These are phyloP conservation scores for Heterodera schachtii DNA, from an alignment of 1,140 invertebrate genomes.

Conservation along the genomic window DNA sequence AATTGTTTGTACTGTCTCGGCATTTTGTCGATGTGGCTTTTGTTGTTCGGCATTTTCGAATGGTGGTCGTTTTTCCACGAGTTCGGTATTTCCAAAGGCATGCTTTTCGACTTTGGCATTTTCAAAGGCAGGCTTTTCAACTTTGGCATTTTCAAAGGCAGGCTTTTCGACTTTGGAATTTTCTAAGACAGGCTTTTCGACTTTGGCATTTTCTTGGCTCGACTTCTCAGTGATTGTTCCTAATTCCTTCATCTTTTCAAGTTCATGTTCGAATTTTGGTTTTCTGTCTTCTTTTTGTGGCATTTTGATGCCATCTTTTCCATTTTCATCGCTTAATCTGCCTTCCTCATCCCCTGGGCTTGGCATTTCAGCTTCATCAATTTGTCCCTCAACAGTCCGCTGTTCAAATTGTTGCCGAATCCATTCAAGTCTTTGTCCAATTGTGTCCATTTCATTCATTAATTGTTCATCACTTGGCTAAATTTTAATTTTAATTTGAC, in stretches of 20 bases:
- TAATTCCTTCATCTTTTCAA: too few species aligned
- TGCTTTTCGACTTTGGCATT: neutral
- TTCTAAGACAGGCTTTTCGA: neutral
- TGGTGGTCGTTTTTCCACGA: too few species aligned
- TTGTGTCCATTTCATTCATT: slow-evolving; percentile 21
- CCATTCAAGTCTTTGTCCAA: slow-evolving; percentile 13
- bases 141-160: neutral
- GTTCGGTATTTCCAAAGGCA: too few species aligned
- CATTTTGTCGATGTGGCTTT: too few species aligned
- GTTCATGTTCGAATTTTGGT: neutral
- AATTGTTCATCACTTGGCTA: slow-evolving; percentile 17
- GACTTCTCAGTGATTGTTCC: too few species aligned
- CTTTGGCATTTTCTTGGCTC: neutral
- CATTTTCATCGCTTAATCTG: too few species aligned
- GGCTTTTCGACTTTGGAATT: neutral
- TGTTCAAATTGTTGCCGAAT: slow-evolving; percentile 21
- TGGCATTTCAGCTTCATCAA: neutral
- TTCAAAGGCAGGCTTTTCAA: neutral
- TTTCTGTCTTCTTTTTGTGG: neutral
- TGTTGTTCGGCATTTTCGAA: too few species aligned
- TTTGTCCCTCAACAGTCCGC: neutral
- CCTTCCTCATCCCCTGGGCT: neutral
- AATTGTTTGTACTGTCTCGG: too few species aligned
- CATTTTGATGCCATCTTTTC: neutral
- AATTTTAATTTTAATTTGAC: neutral